Percentiles rank a stretch among this genome's conserved stretches.
These are phyloP conservation scores for Phoxinus dragarum DNA, from an alignment of 2,797 vertebrate species.

Conservation along the genomic window DNA sequence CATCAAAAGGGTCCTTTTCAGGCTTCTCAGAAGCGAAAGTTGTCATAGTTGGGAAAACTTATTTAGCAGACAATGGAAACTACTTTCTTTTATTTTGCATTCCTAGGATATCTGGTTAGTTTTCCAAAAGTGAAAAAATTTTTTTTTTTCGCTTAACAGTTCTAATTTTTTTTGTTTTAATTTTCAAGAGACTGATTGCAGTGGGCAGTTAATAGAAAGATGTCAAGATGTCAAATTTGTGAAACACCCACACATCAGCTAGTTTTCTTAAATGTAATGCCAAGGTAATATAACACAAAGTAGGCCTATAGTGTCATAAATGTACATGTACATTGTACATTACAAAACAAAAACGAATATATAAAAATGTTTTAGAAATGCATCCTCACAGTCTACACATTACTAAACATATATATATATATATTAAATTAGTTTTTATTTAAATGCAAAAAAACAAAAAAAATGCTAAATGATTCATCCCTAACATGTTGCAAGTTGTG, in stretches of 20 bases:
- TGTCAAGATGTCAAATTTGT: neutral
- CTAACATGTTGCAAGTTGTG: constrained; percentile 8
- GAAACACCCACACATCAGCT: neutral
- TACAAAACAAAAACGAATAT: neutral
- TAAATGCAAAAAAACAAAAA: too few species aligned
- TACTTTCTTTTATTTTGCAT: neutral
- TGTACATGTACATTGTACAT: neutral
- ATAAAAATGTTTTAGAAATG: neutral
- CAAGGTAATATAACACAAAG: neutral
- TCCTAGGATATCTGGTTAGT: neutral
- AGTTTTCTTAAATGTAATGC: neutral
- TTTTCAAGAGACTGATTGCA: neutral
- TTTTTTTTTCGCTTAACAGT: neutral
- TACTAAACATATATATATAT: too few species aligned
- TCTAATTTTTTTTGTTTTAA: neutral
- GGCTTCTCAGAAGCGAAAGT: neutral
- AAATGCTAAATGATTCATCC: too few species aligned
- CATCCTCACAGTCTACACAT: neutral
- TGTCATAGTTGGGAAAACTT: neutral
- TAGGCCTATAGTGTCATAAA: neutral
- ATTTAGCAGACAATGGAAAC: neutral
- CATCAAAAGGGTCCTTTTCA: neutral
- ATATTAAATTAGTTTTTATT: too few species aligned
- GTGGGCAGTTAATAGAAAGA: neutral
- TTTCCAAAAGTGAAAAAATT: neutral